Base-by-base conservation (phyloP, 2,888 invertebrate species). In the Meganola albula region DNA sequence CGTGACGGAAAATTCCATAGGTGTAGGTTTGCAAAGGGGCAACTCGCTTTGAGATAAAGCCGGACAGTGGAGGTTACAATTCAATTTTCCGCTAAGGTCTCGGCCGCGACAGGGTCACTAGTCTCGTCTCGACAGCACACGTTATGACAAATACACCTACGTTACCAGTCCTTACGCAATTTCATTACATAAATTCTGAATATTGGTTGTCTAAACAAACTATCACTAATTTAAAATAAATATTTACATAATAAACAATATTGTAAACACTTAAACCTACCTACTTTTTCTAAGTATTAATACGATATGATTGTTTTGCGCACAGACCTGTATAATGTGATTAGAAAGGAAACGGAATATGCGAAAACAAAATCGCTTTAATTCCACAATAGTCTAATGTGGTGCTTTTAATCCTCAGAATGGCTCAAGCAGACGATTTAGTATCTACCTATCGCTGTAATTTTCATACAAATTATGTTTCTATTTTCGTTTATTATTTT, bases 51-150 rank as follows among this genome's bases (percentile, higher is more conserved):
- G 42, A 58, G 65, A 67, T 63, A 63, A 62, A 58, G 56, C 54
- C 44, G 54, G 50, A 48, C 43, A 48, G 53, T 42, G 49, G 55
- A 64, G 65, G 63, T 67, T 60, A 73, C 74, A 68, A 75, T 75
- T 75, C 68, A 74, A 76, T 75, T 75, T 74, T 65, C 69, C 68
- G 63, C 59, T 40, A 40, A 38, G 49, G 57, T 58, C 47, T 48
- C 40, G 40, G 36, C 37, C 37, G 24, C 44, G 44, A 38, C 52
- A 53, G 46, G 51, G 51, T 51, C 55, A 34, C 20, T 35, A 43
- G 37, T 46, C 35, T 45, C 34, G 33, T 32, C 36, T 43, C 37
- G n/a, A n/a, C n/a, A n/a, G n/a, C n/a, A n/a, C n/a, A n/a, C n/a
- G n/a, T n/a, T n/a, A n/a, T n/a, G n/a, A n/a, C n/a, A n/a, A n/a